Base-by-base conservation (phyloP, 1,140 invertebrate genomes). In the Euschistus heros region DNA sequence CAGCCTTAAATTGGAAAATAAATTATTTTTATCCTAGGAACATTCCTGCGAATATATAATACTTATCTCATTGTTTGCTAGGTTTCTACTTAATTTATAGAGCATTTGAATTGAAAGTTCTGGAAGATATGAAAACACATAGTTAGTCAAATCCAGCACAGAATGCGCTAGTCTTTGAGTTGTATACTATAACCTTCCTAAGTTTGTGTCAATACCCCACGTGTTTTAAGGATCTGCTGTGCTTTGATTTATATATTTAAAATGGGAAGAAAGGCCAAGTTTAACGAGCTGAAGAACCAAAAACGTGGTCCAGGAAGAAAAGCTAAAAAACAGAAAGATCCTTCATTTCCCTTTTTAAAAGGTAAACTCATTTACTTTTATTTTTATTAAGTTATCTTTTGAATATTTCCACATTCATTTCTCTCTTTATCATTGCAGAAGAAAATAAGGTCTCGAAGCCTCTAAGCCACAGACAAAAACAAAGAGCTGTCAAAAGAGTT, bases 191-290 rank as follows among this genome's bases (percentile, higher is more conserved):
- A 6, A 37, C 33, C 33, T 37, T 1, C 33, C 33, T 10, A 6
- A 37, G 13, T 6, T 37, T 37, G 33, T 37, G 33, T 37, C 13
- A 37, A 6, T 13, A 13, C 3, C 47, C 47, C 47, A 50, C 47
- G 47, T 50, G 47, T n/a, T 37, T 37, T 30, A 30, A 37, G 10
- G 6, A 20, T 6, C 2, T 20, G 5, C n/a, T n/a, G 47, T 50
- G 1, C 5, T 18, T 18, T 50, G 5, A 1, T 27, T 26, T 5
- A 6, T 6, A 6, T 27, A 57, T 3, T 5, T 15, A 57, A 10
- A 57, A 95, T 95, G 92, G 92, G 92, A 65, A 80, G 92, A 47
- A 94, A 92, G 80, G 89, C 84, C 27, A 88, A 91, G 71, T 94
- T 87, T 73, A 70, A 67, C n/a, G 78, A 80, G 70, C 80, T 80